Evolutionary conservation across 1,140 invertebrate genomes (phyloP).

Genomic region (Macrocentrus cingulum): DNA sequence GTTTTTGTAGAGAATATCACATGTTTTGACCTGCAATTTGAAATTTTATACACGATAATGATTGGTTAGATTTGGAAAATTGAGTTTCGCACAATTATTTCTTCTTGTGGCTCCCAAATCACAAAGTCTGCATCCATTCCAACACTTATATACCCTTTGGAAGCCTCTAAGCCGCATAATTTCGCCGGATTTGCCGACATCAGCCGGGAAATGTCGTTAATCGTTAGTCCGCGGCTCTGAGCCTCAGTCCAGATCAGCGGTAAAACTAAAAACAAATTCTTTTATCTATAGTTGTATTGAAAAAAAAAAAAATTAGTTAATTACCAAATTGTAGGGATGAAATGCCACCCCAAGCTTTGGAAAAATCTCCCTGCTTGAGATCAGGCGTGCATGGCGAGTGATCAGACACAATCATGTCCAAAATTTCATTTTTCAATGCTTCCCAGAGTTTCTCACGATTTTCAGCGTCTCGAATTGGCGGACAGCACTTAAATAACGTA

Average conservation of each 20-base stretch:
- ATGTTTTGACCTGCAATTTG: slow-evolving; percentile 41
- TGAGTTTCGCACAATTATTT: slow-evolving; percentile 54
- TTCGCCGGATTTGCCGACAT: slow-evolving; percentile 65
- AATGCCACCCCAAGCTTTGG: slow-evolving; percentile 74
- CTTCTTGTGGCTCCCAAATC: slow-evolving; percentile 68
- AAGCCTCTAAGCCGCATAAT: slow-evolving; percentile 62
- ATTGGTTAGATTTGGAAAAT: neutral
- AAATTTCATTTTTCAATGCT: slow-evolving; percentile 59
- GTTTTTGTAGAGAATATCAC: slow-evolving; percentile 63
- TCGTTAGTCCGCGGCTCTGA: slow-evolving; percentile 53
- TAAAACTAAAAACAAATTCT: slow-evolving; percentile 50
- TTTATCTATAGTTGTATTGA: slow-evolving; percentile 5
- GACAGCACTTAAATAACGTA: slow-evolving; percentile 73
- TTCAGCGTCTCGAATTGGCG: slow-evolving; percentile 65
- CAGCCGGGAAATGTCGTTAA: slow-evolving; percentile 63
- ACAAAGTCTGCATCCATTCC: slow-evolving; percentile 75
- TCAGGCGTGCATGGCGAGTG: slow-evolving; percentile 73
- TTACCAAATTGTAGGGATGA: slow-evolving; percentile 72
- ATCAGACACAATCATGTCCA: slow-evolving; percentile 73
- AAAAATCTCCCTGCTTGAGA: slow-evolving; percentile 65
- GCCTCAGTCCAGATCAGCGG: slow-evolving; percentile 69
- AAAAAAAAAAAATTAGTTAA: neutral
- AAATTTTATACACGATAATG: slow-evolving; percentile 2
- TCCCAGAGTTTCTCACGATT: slow-evolving; percentile 71
- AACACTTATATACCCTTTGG: slow-evolving; percentile 64